phyloP scores from a whole-genome alignment of 2,113 vertebrate species.

The Henicopernis longicauda region DNA sequence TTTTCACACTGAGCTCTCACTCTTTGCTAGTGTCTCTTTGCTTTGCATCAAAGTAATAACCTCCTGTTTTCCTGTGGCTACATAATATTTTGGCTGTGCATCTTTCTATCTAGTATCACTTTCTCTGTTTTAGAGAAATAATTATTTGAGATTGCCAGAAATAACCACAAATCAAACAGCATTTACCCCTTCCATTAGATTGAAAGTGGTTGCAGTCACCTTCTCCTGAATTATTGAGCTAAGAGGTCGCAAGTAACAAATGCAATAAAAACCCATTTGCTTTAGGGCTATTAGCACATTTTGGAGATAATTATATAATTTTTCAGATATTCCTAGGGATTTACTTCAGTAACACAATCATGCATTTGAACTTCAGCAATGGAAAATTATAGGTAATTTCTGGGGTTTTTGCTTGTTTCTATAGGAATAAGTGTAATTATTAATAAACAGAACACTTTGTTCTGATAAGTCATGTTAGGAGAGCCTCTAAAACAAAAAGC shows the following conservation, averaged over 20 bases:
- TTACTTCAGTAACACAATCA: slow-evolving; percentile 7
- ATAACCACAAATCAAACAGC: background rate
- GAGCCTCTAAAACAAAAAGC: background rate
- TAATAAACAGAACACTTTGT: slow-evolving; percentile 58
- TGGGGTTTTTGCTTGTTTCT: slow-evolving; percentile 61
- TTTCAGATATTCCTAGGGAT: slow-evolving; percentile 26
- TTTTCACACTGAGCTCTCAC: background rate
- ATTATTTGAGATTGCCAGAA: slow-evolving; percentile 32
- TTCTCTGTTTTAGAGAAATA: background rate
- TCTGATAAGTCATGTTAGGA: slow-evolving; percentile 6
- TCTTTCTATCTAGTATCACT: background rate
- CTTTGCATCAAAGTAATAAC: background rate
- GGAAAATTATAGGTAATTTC: slow-evolving; percentile 46
- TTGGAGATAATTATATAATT: slow-evolving; percentile 49
- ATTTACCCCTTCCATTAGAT: background rate
- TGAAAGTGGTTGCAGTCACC: background rate
- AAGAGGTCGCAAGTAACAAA: slow-evolving; percentile 12
- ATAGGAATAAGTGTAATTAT: slow-evolving; percentile 59
- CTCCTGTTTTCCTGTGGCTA: background rate
- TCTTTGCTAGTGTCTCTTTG: background rate
- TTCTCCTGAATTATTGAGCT: background rate
- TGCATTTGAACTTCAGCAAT: slow-evolving; percentile 23
- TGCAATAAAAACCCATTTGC: slow-evolving; percentile 7
- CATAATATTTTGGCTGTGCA: background rate
- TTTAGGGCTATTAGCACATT: background rate